phyloP scores from a whole-genome alignment of 1,140 invertebrate genomes.

The Centruroides vittatus region DNA sequence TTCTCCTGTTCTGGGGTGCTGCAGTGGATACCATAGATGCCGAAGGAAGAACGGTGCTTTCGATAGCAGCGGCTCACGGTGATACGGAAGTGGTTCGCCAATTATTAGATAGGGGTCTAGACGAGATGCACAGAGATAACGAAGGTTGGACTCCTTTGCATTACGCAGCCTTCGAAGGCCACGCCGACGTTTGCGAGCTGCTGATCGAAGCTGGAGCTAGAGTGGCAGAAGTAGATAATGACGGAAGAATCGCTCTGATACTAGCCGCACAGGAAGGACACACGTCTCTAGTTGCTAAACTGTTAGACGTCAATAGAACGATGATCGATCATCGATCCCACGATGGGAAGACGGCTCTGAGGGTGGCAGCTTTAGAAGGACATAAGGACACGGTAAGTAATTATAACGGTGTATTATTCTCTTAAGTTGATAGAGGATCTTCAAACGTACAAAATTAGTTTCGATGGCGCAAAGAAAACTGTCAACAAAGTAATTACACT shows the following conservation, averaged over 20 bases:
- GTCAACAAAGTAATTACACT: no score
- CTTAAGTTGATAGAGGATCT: no score
- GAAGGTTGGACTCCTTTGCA: conserved; percentile 79
- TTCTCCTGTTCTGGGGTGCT: conserved; percentile 74
- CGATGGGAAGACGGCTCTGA: conserved; percentile 85
- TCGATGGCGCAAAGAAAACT: no score
- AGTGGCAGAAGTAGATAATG: conserved; percentile 82
- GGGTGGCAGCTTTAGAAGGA: conserved; percentile 70
- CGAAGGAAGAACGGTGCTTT: conserved; percentile 68
- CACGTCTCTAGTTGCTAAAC: conserved; percentile 46
- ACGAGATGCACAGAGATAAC: conserved; percentile 67
- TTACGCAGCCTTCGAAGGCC: conserved; percentile 68
- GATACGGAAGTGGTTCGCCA: conserved; percentile 66
- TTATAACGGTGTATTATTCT: no score
- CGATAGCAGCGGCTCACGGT: conserved; percentile 73
- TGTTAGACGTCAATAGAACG: conserved; percentile 57
- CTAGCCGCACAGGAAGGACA: conserved; percentile 82
- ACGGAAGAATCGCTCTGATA: conserved; percentile 79
- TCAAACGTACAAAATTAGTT: no score
- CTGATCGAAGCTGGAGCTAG: conserved; percentile 81
- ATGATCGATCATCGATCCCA: conserved; percentile 73
- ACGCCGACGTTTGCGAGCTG: conserved; percentile 70
- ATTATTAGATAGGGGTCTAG: conserved; percentile 71
- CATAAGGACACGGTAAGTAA: conserved; percentile 57
- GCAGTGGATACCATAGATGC: conserved; percentile 77